Percentiles rank a stretch among this genome's conserved stretches.
phyloP scores from a whole-genome alignment of 2,888 invertebrate genomes.

The Chrysomela aeneicollis region DNA sequence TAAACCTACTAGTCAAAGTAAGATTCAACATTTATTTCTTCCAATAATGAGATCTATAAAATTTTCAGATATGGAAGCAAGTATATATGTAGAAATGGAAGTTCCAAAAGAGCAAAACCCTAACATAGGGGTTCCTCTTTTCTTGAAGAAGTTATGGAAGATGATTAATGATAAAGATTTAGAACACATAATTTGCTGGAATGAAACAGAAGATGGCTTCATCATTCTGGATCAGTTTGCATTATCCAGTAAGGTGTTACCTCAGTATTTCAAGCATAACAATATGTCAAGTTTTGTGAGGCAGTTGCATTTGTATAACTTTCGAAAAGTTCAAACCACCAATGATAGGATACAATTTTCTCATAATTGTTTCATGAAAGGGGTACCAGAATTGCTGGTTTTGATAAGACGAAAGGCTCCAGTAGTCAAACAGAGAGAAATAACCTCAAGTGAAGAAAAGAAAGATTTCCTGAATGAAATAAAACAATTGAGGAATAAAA shows the following conservation, averaged over 20 bases:
- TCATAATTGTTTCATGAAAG: constrained; percentile 87
- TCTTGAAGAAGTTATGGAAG: constrained; percentile 50
- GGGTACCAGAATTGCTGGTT: constrained; percentile 80
- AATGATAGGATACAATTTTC: constrained; percentile 91
- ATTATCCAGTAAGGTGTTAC: constrained; percentile 88
- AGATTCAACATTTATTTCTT: no score
- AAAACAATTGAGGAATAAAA: constrained; percentile 43
- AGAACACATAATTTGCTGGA: constrained; percentile 48
- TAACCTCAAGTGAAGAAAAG: constrained; percentile 29
- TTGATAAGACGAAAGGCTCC: constrained; percentile 78
- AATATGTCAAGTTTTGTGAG: constrained; percentile 97
- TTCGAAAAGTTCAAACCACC: constrained; percentile 92
- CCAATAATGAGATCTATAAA: no score
- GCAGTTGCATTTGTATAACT: constrained; percentile 98
- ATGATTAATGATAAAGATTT: constrained; percentile 47
- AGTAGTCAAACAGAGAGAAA: constrained; percentile 21
- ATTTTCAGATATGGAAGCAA: constrained; percentile 2
- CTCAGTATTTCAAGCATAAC: constrained; percentile 96
- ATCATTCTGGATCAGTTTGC: constrained; percentile 90
- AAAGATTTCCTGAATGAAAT: constrained; percentile 39
- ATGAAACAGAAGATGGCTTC: constrained; percentile 79
- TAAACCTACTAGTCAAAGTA: no score
- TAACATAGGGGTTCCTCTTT: constrained; percentile 37
- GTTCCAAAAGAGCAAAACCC: constrained; percentile 8
- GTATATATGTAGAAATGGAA: neutral